Percentiles rank a stretch among this genome's conserved stretches.
phyloP scores from a whole-genome alignment of 2,797 vertebrate genomes.

The Xerus rutilus region DNA sequence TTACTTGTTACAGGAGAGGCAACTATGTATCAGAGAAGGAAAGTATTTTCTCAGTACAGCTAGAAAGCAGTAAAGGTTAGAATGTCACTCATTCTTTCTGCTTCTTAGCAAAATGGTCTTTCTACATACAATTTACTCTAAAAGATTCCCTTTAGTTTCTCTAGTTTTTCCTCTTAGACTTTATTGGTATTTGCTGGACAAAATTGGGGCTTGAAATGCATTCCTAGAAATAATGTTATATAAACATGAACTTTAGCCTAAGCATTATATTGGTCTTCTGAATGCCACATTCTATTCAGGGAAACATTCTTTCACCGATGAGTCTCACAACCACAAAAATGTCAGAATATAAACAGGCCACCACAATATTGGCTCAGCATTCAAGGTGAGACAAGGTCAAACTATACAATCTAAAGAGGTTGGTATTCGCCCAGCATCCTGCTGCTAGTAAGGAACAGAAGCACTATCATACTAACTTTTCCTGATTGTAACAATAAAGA shows the following conservation, averaged over 20 bases:
- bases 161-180: slow-evolving; percentile 31
- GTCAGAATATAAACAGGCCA: neutral
- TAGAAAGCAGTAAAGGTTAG: neutral
- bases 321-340: neutral
- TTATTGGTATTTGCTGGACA: slow-evolving; percentile 12
- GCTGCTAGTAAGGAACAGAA: neutral
- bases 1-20: neutral
- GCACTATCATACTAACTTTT: neutral
- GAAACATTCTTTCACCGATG: neutral
- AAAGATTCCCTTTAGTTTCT: slow-evolving; percentile 20
- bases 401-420: slow-evolving; percentile 20
- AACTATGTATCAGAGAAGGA: neutral
- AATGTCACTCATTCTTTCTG: neutral
- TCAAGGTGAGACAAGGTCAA: neutral
- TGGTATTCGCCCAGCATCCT: neutral
- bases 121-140: neutral
- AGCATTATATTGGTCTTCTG: neutral
- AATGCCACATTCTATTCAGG: neutral
- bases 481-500: neutral
- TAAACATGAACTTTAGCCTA: slow-evolving; percentile 60
- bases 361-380: neutral
- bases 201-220: slow-evolving; percentile 46
- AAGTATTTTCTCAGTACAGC: neutral
- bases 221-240: slow-evolving; percentile 43
- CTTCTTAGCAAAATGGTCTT: slow-evolving; percentile 43